phyloP scores from a whole-genome alignment of 2,797 vertebrate species.

The Austrolebias charrua region DNA sequence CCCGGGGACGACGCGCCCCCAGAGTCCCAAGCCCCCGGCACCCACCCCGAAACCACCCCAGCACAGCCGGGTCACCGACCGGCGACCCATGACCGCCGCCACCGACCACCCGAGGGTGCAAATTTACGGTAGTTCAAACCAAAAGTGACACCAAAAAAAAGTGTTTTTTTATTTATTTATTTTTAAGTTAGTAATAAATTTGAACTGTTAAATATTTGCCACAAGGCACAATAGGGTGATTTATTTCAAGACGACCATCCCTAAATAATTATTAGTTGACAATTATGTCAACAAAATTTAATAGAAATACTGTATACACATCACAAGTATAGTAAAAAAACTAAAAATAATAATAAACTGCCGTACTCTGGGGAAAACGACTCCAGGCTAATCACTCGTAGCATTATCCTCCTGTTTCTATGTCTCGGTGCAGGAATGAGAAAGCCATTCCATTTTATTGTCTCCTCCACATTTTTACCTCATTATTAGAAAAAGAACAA shows the following conservation, averaged over 20 bases:
- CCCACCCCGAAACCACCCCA: no score
- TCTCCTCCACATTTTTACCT: constrained; percentile 20
- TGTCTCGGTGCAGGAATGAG: constrained; percentile 1
- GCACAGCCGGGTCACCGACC: no score
- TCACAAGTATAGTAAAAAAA: constrained; percentile 1
- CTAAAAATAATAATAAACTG: no score
- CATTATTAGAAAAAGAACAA: constrained; percentile 28
- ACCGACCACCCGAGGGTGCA: no score
- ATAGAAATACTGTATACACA: constrained; percentile 5
- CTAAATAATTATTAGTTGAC: not conserved
- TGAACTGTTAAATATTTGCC: not conserved
- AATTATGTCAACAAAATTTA: not conserved
- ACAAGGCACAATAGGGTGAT: not conserved
- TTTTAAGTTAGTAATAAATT: not conserved
- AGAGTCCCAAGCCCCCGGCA: no score
- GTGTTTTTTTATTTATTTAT: no score
- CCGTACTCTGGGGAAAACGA: not conserved
- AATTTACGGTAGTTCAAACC: no score
- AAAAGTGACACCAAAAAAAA: no score
- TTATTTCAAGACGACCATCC: not conserved
- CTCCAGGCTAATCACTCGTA: constrained; percentile 53
- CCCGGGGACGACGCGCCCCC: no score
- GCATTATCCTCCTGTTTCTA: constrained; percentile 25
- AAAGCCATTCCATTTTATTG: constrained; percentile 30
- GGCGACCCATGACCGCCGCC: no score